phyloP scores from a whole-genome alignment of 2,888 invertebrate genomes.

The Leptinotarsa rubiginosa region DNA sequence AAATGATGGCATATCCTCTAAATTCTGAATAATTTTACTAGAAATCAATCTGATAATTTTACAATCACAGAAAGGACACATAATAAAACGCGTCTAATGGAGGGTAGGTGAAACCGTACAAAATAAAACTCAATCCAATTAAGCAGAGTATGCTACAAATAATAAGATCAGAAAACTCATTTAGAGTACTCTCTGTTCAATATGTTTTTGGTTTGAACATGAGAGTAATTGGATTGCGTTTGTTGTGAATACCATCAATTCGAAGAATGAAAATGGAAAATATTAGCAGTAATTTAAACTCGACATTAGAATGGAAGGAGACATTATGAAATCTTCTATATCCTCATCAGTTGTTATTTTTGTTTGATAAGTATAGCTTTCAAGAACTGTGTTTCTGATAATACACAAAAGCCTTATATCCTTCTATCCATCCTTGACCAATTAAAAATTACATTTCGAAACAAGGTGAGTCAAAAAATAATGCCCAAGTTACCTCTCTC shows the following conservation, averaged over 20 bases:
- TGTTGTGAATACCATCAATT: neutral
- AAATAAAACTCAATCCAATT: constrained; percentile 47
- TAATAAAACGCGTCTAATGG: constrained; percentile 18
- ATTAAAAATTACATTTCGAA: too few species aligned
- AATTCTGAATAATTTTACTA: neutral
- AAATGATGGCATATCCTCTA: too few species aligned
- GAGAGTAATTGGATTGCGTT: constrained; percentile 19
- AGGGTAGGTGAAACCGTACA: constrained; percentile 48
- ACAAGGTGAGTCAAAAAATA: too few species aligned
- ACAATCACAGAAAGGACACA: constrained; percentile 1
- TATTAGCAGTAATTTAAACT: neutral
- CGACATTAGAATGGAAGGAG: neutral
- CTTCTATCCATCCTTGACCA: too few species aligned
- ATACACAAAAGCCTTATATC: too few species aligned
- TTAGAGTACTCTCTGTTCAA: constrained; percentile 4
- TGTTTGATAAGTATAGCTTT: too few species aligned
- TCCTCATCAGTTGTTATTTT: neutral
- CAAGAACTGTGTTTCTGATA: too few species aligned
- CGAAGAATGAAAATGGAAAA: neutral
- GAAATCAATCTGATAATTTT: constrained; percentile 6
- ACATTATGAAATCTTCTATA: too few species aligned
- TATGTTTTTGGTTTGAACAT: constrained; percentile 11
- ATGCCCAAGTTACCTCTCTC: too few species aligned
- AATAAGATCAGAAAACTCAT: constrained; percentile 47
- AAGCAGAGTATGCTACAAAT: constrained; percentile 45